phyloP scores from a whole-genome alignment of 2,888 invertebrate genomes.

The Galerucella calmariensis region DNA sequence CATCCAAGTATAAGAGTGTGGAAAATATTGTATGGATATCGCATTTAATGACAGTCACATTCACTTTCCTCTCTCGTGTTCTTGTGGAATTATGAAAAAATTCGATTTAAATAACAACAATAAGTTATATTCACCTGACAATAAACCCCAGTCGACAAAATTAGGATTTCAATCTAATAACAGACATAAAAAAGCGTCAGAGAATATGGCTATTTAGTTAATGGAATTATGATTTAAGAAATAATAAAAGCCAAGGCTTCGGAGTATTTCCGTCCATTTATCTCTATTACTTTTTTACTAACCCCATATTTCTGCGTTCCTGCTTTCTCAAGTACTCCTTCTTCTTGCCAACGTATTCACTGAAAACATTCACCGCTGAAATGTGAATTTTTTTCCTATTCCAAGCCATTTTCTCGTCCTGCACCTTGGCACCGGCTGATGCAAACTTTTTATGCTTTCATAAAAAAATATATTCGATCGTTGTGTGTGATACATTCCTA shows the following conservation, averaged over 20 bases:
- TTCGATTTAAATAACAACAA: no score
- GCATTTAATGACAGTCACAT: no score
- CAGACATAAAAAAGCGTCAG: no score
- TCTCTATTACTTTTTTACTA: constrained; percentile 15
- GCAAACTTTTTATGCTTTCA: constrained; percentile 10
- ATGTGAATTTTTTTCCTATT: constrained; percentile 54
- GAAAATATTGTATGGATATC: no score
- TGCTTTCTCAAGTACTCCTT: constrained; percentile 16
- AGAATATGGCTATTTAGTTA: neutral
- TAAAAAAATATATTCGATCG: constrained; percentile 12
- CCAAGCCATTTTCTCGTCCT: constrained; percentile 46
- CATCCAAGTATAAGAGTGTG: no score
- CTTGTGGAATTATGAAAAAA: no score
- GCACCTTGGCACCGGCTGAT: constrained; percentile 12
- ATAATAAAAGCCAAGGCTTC: constrained; percentile 3
- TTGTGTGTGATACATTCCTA: neutral
- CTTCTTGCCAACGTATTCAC: constrained; percentile 49
- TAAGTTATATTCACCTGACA: no score
- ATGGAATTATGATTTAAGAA: constrained; percentile 15
- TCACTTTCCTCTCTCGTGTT: no score
- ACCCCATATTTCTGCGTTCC: constrained; percentile 8
- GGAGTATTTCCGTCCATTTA: constrained; percentile 11
- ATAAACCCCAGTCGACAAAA: no score
- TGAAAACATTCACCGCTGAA: constrained; percentile 53
- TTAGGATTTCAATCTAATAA: no score